Base-by-base conservation (phyloP, 2,113 vertebrate species). In the Phylloscopus trochiloides region DNA sequence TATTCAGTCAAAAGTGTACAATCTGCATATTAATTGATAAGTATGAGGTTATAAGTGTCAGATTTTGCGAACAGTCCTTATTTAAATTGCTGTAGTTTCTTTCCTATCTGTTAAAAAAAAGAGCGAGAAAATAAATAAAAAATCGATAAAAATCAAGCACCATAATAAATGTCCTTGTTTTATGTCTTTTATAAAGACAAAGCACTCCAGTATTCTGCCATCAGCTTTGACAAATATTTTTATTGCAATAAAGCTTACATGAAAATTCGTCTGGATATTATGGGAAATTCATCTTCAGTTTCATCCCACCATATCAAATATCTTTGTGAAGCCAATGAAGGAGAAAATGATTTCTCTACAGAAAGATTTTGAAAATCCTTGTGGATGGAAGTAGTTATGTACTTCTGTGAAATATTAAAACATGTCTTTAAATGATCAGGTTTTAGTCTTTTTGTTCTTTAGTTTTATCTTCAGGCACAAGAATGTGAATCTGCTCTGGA, bases 221-320 rank as follows among this genome's bases (percentile, higher is more conserved):
- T 87, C 50, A 67, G 36, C 59, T 92, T 88, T 92, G 86, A 85
- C 43, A 91, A 95, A 94, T 88, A 93, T 90, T 95, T 96, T 88
- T 70, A 63, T 61, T 92, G 59, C 55, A 79, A 58, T n/a, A 88
- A 82, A 93, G 7, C 50, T 93, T 77, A 74, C n/a, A 80, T 10
- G 26, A 79, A 86, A 86, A 88, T 83, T 88, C 38, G 73, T 26
- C 47, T 76, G 34, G 34, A 70, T 51, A 52, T 88, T 94, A 93
- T 59, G 78, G 71, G 75, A 95, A 88, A 89, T 93, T 93, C 86
- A 94, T 92, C 73, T 92, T 70, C 1, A 0, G 57, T 90, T 91
- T 95, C 93, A 93, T 63, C 85, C 51, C 90, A 91, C 82, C 63
- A 48, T 79, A 90, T 70, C 88, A 86, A 94, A 93, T 80, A 63